A percentile compares a stretch with the other conserved stretches of the same genome.
These are phyloP conservation scores for Eueides isabella DNA, from an alignment of 1,140 invertebrate species.

Conservation along the genomic window DNA sequence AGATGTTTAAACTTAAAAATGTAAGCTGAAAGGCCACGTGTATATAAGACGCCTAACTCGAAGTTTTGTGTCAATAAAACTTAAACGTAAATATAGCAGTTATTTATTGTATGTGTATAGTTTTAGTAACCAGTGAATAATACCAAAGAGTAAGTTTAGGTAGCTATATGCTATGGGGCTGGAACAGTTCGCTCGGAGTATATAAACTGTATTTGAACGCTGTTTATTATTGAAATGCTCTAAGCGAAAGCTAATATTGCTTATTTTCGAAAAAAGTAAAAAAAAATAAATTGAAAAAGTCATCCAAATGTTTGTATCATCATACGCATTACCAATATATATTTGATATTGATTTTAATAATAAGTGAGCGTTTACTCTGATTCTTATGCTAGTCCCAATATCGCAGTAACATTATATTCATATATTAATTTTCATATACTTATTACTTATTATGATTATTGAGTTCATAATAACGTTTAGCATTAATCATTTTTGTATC, in stretches of 20 bases:
- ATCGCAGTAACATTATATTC: slow-evolving; percentile 62
- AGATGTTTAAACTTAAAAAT: neutral
- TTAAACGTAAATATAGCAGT: slow-evolving; percentile 51
- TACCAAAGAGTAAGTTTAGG: slow-evolving; percentile 69
- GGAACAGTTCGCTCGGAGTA: slow-evolving; percentile 27
- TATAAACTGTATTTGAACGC: slow-evolving; percentile 13
- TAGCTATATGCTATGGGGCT: slow-evolving; percentile 40
- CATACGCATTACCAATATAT: neutral
- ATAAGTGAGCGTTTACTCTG: slow-evolving; percentile 19
- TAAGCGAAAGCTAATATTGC: neutral
- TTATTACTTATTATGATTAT: slow-evolving; percentile 27
- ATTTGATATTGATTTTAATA: slow-evolving; percentile 17
- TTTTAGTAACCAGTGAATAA: slow-evolving; percentile 69
- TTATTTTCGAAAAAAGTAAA: neutral
- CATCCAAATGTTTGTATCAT: neutral
- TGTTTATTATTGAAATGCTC: slow-evolving; percentile 21
- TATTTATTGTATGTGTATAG: slow-evolving; percentile 62
- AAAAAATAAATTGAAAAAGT: neutral
- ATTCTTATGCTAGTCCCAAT: slow-evolving; percentile 65
- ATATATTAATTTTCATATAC: slow-evolving; percentile 28
- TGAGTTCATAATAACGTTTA: slow-evolving; percentile 31
- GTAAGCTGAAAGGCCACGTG: slow-evolving; percentile 22
- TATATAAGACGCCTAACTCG: slow-evolving; percentile 41
- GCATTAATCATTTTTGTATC: slow-evolving; percentile 34
- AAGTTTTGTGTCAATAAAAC: slow-evolving; percentile 44